A percentile compares a stretch with the other conserved stretches of the same genome.
These are phyloP conservation scores for Acleris literana DNA, from an alignment of 2,888 invertebrate genomes.

Conservation along the genomic window DNA sequence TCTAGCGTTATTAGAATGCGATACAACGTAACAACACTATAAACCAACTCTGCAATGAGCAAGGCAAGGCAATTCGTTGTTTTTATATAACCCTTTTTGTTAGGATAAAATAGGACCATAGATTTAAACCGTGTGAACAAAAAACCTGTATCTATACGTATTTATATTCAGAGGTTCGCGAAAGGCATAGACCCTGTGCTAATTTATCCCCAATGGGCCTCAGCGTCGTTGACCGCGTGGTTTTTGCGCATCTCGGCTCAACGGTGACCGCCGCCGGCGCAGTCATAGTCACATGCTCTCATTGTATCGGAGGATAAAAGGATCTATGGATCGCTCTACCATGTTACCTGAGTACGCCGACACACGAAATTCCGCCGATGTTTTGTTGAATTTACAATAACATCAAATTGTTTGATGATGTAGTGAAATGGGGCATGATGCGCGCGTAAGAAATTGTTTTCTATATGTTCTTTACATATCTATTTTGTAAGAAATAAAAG, in stretches of 20 bases:
- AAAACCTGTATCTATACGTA: neutral
- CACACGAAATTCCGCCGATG: neutral
- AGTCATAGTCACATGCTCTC: constrained; percentile 23
- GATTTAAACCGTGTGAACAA: too few species aligned
- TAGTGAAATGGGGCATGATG: neutral
- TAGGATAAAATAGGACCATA: too few species aligned
- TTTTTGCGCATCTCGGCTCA: constrained; percentile 66
- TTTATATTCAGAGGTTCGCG: constrained; percentile 9
- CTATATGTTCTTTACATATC: too few species aligned
- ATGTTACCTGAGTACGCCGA: neutral
- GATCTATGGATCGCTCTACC: neutral
- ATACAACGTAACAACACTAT: too few species aligned
- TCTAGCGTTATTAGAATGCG: too few species aligned
- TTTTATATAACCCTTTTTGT: too few species aligned
- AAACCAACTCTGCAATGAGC: too few species aligned
- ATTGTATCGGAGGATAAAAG: constrained; percentile 13
- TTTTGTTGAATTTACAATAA: neutral
- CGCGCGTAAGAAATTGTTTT: neutral
- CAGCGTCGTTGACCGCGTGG: constrained; percentile 76
- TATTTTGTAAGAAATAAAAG: too few species aligned
- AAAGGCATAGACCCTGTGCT: constrained; percentile 24
- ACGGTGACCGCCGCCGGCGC: constrained; percentile 24
- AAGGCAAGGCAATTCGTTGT: too few species aligned
- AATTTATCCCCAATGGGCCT: constrained; percentile 64
- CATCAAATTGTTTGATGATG: neutral